Base-by-base conservation (phyloP, 2,888 invertebrate genomes). In the Myathropa florea region DNA sequence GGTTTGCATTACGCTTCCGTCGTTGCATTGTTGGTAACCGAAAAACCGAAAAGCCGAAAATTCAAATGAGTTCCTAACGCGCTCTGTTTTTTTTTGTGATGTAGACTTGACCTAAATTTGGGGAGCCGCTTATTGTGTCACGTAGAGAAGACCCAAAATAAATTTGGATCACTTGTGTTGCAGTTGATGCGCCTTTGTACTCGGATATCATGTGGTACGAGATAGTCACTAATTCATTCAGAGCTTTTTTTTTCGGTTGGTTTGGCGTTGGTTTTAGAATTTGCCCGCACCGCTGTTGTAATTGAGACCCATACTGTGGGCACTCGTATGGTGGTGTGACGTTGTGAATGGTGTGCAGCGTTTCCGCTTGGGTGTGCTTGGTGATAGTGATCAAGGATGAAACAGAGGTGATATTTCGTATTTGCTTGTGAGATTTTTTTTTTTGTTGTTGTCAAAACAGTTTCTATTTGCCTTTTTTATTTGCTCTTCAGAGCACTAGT, bases 21-120 rank as follows among this genome's bases (percentile, higher is more conserved):
- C 73, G 78, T 77, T 85, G 82, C 82, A 68, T 72, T 80, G 60
- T 65, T 72, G 23, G 53, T 67, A 77, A 59, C 57, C 36, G 33
- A 33, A 33, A 33, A 12, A 33, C 33, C 46, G 46, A 33, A 33
- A 72, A 75, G 57, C 4, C 10, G 4, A 65, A 59, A 18, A 75
- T 78, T 72, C 63, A 79, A 60, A 70, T 83, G 26, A 64, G 73
- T 73, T 78, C 68, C 70, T 28, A 82, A 82, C 63, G 70, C 82
- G 53, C 75, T 70, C 53, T 64, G 73, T 73, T 70, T 59, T 59
- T 59, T 30, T 46, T n/a, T 36, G 26, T 39, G 24, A 24, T 73
- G 26, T 76, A 80, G 76, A 73, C 68, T 77, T 81, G 81, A 77
- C 85, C 82, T 73, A 73, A 64, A 65, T 85, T 55, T 30, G 60